Evolutionary conservation across 2,888 invertebrate species (phyloP), one percentile per base, ranked within the genome.

Genomic region (Stenichneumon culpator): DNA sequence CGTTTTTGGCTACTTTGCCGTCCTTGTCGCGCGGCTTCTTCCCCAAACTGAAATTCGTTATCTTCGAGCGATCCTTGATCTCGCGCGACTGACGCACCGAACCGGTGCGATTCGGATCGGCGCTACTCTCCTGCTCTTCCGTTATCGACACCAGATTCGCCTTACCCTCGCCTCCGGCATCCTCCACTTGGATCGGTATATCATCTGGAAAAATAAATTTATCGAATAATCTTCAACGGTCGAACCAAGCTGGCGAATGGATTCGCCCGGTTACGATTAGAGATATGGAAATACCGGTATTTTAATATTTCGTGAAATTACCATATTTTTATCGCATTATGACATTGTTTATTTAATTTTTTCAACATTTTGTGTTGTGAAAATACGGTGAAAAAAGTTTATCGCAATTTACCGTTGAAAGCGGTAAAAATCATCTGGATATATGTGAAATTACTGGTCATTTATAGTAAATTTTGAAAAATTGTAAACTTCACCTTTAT

Each of bases 131-230:
- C 89, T 95, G 95, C 90, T 97, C 97, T 91, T 97, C 97, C 1
- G 96, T 96, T 88, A 97, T 97, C 0, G 96, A 96, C 67, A 96
- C 95, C 52, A 97, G 94, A 90, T 95, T 94, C 83, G 95, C 95
- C 63, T 95, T 95, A 1, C 95, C 95, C 79, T 96, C 96, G 5
- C 94, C 94, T 32, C 89, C 90, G 11, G 95, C 94, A 80, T 95
- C 95, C 68, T 95, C 96, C 69, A 96, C 96, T 95, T 97, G 97
- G 91, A 98, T 98, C 68, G 98, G 98, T 94, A 98, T 98, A 94
- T 98, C 98, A 95, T 98, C 98, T 97, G 95, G 79, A 95, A 95
- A 92, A 89, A 91, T 89, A 91, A 75, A 89, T 3, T 11, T 32
- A n/a, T 4, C 44, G 32, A 11, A n/a, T 14, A n/a, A 63, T 16